Base-by-base conservation (phyloP, 2,888 invertebrate genomes). In the Molanna angustata region DNA sequence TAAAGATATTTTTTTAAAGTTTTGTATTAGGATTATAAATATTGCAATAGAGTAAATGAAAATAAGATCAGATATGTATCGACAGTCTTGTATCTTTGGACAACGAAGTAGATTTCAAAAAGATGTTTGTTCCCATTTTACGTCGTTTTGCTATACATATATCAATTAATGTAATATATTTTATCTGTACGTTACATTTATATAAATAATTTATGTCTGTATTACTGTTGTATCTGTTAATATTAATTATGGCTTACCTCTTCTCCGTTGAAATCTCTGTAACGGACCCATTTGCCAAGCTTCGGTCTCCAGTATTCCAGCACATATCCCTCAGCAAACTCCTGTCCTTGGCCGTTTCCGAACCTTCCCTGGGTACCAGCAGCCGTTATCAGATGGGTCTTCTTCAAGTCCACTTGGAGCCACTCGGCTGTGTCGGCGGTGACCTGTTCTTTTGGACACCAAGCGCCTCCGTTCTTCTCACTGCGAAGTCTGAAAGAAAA, bases 341-440 rank as follows among this genome's bases (percentile, higher is more conserved):
- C 94, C 62, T 84, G 86, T 21, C 94, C 94, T 69, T 89, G 85
- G 22, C 94, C 93, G 70, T 93, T 93, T 20, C 94, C 94, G 69
- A 93, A 94, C 46, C 95, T 83, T 19, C 95, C 95, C 73, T 94
- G 94, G 1, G 86, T 86, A 61, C 83, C 85, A 6, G 89, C 82
- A 16, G 83, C 87, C 0, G 91, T 90, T 66, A 95, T 84, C 67
- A 93, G 85, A 72, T 88, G 87, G 40, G 90, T 84, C 16, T 79
- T 75, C 64, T 83, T 84, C 60, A 95, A 79, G 68, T 94, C 86
- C 60, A 90, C 82, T 77, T 94, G 85, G 56, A 89, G 72, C 87
- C 88, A 88, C 69, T 89, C 88, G 54, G 79, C 80, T 2, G 85
- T 79, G 63, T 88, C 87, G n/a, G 84, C 82, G 18, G 87, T 87